These are phyloP conservation scores for Darevskia nairensis DNA, from an alignment of 2,797 vertebrate species.

Conservation along the genomic window DNA sequence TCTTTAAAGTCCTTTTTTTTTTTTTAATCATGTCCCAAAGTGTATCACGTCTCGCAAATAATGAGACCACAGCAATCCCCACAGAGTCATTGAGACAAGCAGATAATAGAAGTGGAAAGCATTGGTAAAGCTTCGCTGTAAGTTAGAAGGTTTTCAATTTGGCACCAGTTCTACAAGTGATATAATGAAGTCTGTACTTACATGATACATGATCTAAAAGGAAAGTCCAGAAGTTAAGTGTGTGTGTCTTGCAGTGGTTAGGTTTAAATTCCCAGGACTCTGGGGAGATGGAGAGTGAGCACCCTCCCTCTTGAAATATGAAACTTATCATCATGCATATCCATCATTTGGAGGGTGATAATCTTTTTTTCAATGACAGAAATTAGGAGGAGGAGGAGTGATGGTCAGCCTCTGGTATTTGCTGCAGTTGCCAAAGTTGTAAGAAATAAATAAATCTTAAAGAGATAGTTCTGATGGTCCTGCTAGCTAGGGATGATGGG, in stretches of 20 bases:
- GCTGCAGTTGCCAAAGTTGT: slow-evolving; percentile 26
- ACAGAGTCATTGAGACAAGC: slow-evolving; percentile 65
- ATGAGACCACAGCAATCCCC: slow-evolving; percentile 67
- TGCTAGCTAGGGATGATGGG: no score
- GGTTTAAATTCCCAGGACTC: slow-evolving; percentile 64
- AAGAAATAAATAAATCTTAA: slow-evolving; percentile 45
- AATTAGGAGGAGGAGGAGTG: slow-evolving; percentile 38
- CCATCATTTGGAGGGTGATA: slow-evolving; percentile 65
- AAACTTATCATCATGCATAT: slow-evolving; percentile 66
- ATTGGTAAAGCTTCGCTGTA: slow-evolving; percentile 67
- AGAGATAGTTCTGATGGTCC: slow-evolving; percentile 13
- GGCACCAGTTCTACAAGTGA: slow-evolving; percentile 61
- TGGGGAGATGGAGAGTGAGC: slow-evolving; percentile 52
- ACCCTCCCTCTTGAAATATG: slow-evolving; percentile 63
- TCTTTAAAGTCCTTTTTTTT: slow-evolving; percentile 61
- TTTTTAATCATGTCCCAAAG: slow-evolving; percentile 57
- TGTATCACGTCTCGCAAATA: slow-evolving; percentile 71
- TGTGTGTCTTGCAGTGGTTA: slow-evolving; percentile 62
- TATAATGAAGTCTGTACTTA: slow-evolving; percentile 68
- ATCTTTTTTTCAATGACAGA: slow-evolving; percentile 52
- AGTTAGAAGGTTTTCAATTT: slow-evolving; percentile 71
- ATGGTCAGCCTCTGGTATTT: slow-evolving; percentile 48
- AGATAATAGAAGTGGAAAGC: slow-evolving; percentile 70
- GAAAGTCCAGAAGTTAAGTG: slow-evolving; percentile 69
- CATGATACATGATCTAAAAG: slow-evolving; percentile 73